A percentile compares a stretch with the other conserved stretches of the same genome.
Evolutionary conservation across 2,797 vertebrate species (phyloP).

Genomic region (Hapalemur alaotrensis): DNA sequence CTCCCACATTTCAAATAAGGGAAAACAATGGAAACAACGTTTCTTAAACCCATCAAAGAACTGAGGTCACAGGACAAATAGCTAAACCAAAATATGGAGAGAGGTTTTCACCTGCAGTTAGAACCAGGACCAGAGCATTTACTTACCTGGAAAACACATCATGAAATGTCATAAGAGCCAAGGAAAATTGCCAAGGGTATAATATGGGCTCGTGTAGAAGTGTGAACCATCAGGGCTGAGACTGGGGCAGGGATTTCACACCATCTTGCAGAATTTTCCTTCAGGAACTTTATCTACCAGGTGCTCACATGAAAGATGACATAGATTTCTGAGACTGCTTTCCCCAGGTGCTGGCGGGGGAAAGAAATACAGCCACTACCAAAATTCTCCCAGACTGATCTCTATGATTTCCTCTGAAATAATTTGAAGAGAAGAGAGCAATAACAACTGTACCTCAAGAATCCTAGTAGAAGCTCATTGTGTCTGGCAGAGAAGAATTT

Average conservation of each 20-base stretch:
- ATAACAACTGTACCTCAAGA: neutral
- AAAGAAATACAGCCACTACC: neutral
- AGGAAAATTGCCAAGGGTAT: neutral
- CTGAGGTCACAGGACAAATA: neutral
- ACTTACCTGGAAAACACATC: neutral
- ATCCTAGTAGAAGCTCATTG: neutral
- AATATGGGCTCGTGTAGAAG: fast-evolving
- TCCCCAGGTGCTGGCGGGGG: no score
- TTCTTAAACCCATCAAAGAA: neutral
- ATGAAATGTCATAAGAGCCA: neutral
- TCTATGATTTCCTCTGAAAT: neutral
- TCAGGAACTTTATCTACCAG: neutral
- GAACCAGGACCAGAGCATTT: neutral
- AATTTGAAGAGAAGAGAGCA: neutral
- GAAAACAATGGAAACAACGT: neutral
- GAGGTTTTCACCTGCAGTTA: neutral
- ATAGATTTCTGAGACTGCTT: neutral
- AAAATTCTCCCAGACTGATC: neutral
- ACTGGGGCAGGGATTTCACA: fast-evolving
- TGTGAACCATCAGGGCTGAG: neutral
- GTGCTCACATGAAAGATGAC: neutral
- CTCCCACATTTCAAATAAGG: neutral
- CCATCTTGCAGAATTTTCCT: neutral
- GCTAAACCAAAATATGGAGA: neutral
- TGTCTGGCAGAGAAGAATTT: neutral